Evolutionary conservation across 2,888 invertebrate species (phyloP), one percentile per base, ranked within the genome.

Genomic region (Didymodactylos carnosus): DNA sequence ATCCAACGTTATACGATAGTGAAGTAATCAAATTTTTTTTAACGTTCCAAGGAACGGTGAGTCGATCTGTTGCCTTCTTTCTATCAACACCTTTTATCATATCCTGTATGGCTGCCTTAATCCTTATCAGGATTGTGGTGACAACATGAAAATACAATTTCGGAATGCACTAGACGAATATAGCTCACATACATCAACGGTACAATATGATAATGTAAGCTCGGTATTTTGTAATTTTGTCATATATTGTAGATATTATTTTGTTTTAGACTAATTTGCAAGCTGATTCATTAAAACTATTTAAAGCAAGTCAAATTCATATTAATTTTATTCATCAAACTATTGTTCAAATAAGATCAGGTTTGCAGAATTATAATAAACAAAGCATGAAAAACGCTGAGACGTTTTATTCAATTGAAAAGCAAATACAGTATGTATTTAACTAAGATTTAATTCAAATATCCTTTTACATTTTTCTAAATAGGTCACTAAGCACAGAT

Each of bases 21-120:
- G 80, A 80, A 76, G 79, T 84, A 27, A 78, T 83, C 35, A 80
- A 81, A 76, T 83, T 81, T 76, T 84, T 84, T 77, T 78, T 84
- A 11, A 81, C 84, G 14, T 83, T 81, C 77, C 78, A 78, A 71
- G 84, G 84, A 39, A 79, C 80, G n/a, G n/a, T n/a, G n/a, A n/a
- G n/a, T n/a, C n/a, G n/a, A n/a, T n/a, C n/a, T n/a, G n/a, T n/a
- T n/a, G n/a, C n/a, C n/a, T n/a, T n/a, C n/a, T n/a, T n/a, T n/a
- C n/a, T n/a, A n/a, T n/a, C n/a, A n/a, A n/a, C n/a, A n/a, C n/a
- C n/a, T n/a, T n/a, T n/a, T n/a, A n/a, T n/a, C 13, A 23, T n/a
- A 19, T 35, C 11, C 3, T 35, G 3, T 35, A 35, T 35, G 7
- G 8, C 19, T 62, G 27, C n/a, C 3, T 19, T 25, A 29, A 35